Percentiles rank a stretch among this genome's conserved stretches.
Conservation (phyloP, 2,888 invertebrate genomes). For the Phyllotreta cruciferae region DNA sequence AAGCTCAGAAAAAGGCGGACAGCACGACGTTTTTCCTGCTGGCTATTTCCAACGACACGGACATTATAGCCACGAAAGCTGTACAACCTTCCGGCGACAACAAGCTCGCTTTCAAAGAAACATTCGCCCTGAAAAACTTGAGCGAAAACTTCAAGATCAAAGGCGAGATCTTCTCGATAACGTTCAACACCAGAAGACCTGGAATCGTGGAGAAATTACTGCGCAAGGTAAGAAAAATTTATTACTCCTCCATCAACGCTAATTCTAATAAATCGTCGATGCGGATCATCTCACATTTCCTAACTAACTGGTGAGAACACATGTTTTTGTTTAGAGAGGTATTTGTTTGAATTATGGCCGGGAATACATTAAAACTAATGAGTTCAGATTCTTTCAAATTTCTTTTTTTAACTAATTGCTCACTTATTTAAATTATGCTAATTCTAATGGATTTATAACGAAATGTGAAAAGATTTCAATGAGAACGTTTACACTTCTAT, state of each 20-base stretch:
- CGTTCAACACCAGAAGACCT: slow-evolving; percentile 26
- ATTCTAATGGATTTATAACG: slow-evolving; percentile 26
- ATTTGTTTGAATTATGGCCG: slow-evolving; percentile 18
- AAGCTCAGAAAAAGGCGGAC: slow-evolving; percentile 32
- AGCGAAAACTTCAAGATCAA: slow-evolving; percentile 57
- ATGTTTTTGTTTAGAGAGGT: slow-evolving; percentile 15
- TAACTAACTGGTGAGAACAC: slow-evolving; percentile 17
- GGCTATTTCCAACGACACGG: slow-evolving; percentile 49
- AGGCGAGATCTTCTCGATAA: slow-evolving; percentile 61
- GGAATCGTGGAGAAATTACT: slow-evolving; percentile 11
- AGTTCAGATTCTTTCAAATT: slow-evolving; percentile 21
- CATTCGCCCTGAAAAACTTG: slow-evolving; percentile 53
- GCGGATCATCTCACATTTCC: slow-evolving; percentile 14
- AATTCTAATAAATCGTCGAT: slow-evolving; percentile 19
- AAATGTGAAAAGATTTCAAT: slow-evolving; percentile 18
- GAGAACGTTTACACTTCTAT: slow-evolving; percentile 16
- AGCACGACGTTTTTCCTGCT: slow-evolving; percentile 55
- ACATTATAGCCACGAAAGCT: slow-evolving; percentile 49
- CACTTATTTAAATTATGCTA: slow-evolving; percentile 18
- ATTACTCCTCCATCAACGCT: slow-evolving; percentile 4
- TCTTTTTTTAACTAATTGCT: slow-evolving; percentile 23
- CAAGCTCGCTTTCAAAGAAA: slow-evolving; percentile 47
- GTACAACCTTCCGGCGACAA: slow-evolving; percentile 40
- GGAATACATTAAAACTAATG: slow-evolving; percentile 24
- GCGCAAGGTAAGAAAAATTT: slow-evolving; percentile 26